Percentiles rank a stretch among this genome's conserved stretches.
Conservation (phyloP, 53 echinoderm and acorn worm species). For the Crossaster papposus region DNA sequence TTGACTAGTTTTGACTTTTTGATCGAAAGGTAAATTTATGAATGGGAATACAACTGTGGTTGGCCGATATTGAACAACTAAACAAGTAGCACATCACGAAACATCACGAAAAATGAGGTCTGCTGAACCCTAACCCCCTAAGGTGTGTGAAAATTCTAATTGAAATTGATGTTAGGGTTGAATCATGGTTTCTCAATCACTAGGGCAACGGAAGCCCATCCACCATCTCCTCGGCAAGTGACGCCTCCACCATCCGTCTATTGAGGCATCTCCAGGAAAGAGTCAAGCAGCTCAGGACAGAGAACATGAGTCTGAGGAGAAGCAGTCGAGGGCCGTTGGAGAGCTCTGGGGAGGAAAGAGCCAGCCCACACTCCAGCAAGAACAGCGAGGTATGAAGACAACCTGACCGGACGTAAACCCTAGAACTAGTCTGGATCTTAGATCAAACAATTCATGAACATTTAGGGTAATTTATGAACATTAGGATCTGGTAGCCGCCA, state of each 20-base stretch:
- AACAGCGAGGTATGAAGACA: constrained; percentile 24
- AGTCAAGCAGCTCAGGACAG: constrained; percentile 82
- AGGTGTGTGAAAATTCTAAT: no score
- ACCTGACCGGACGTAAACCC: neutral
- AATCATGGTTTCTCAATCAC: constrained; percentile 4
- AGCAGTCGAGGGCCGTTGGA: constrained; percentile 38
- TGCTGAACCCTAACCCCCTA: no score
- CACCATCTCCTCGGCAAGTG: constrained; percentile 50
- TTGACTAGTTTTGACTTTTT: no score
- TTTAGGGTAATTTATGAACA: no score
- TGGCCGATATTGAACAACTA: no score
- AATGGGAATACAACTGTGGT: no score
- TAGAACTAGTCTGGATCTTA: no score
- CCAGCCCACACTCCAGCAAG: constrained; percentile 52
- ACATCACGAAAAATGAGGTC: no score
- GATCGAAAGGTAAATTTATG: no score
- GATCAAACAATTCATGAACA: no score
- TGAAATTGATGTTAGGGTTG: neutral
- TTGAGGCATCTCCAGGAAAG: constrained; percentile 86
- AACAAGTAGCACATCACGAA: no score
- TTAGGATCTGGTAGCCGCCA: no score
- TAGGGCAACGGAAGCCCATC: constrained; percentile 53
- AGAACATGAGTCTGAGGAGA: constrained; percentile 78
- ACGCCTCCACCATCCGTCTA: constrained; percentile 75
- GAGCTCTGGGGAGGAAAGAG: constrained; percentile 40